These are phyloP conservation scores for Pavo muticus DNA, from an alignment of 2,113 vertebrate genomes.

Conservation along the genomic window DNA sequence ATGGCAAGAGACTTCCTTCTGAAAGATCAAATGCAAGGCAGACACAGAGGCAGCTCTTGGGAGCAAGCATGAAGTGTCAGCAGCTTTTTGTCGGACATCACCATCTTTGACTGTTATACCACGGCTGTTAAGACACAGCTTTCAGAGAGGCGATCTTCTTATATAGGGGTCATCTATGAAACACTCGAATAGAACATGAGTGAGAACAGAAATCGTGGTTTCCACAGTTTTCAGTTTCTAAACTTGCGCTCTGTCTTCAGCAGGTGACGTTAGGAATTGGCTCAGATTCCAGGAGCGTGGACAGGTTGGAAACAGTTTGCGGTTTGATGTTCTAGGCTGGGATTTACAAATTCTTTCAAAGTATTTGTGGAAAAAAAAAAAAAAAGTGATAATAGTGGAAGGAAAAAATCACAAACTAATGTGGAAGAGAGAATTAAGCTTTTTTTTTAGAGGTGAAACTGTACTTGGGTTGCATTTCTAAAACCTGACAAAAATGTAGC, in stretches of 20 bases:
- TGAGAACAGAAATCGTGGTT: not conserved
- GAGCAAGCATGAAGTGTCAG: constrained; percentile 39
- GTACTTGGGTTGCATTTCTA: not conserved
- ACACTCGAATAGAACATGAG: not conserved
- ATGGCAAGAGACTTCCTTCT: constrained; percentile 33
- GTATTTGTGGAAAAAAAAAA: not conserved
- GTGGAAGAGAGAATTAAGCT: not conserved
- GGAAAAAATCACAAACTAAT: not conserved
- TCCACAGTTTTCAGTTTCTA: not conserved
- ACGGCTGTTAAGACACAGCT: not conserved
- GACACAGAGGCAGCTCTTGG: not conserved
- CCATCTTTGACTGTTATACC: not conserved
- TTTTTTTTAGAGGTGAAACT: not conserved
- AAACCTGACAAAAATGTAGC: not conserved
- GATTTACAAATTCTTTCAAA: not conserved
- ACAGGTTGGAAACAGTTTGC: not conserved
- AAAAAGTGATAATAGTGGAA: not conserved
- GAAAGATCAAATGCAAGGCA: constrained; percentile 14
- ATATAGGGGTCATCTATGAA: not conserved
- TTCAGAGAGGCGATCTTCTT: not conserved
- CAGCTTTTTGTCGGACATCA: constrained; percentile 46
- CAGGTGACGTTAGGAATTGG: not conserved
- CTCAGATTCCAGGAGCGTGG: not conserved
- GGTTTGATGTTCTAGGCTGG: not conserved
- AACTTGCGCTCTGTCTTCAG: not conserved